Base-by-base conservation (phyloP, 2,888 invertebrate genomes). In the Slavum lentiscoides region DNA sequence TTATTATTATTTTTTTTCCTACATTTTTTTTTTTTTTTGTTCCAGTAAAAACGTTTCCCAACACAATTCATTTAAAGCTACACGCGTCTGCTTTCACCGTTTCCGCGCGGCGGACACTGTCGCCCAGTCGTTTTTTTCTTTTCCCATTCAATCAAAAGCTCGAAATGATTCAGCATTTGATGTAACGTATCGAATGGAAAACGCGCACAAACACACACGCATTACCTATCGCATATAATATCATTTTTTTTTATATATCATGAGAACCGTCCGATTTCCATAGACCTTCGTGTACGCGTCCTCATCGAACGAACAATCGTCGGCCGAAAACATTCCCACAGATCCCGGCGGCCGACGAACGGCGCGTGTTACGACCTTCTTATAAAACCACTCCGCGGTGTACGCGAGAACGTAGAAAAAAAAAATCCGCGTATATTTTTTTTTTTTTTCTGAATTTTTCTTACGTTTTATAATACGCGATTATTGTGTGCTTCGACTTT, bases 211-310 rank as follows among this genome's bases (percentile, higher is more conserved):
- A 30, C 30, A 30, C 43, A 19, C 9, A 61, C 61, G 58, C 70
- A 70, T 49, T 49, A 4, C 30, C 30, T 30, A 74, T 55, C 53
- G 21, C 58, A 9, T 7, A 66, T 7, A 66, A 30, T 17, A 37
- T 74, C 30, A 30, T 30, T 30, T 30, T 30, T 30, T 30, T 30
- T 30, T 30, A 37, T 55, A 58, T 66, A 66, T 74, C 66, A 76
- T 76, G 80, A 43, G 64, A 80, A 64, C 80, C 64, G 70, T 55
- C 23, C 39, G 72, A 43, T 80, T 80, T 80, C 72, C 70, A 80
- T 80, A 80, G 80, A 80, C 70, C 77, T 80, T 80, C 80, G 72
- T 62, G 21, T 62, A 64, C 30, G 55, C 39, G 80, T 80, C 80
- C 80, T 80, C 13, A 66, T 21, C 30, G 30, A 62, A 39, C 55